phyloP scores from a whole-genome alignment of 92 coral and sea anemone genomes.

The Hydrozoanthus gracilis region DNA sequence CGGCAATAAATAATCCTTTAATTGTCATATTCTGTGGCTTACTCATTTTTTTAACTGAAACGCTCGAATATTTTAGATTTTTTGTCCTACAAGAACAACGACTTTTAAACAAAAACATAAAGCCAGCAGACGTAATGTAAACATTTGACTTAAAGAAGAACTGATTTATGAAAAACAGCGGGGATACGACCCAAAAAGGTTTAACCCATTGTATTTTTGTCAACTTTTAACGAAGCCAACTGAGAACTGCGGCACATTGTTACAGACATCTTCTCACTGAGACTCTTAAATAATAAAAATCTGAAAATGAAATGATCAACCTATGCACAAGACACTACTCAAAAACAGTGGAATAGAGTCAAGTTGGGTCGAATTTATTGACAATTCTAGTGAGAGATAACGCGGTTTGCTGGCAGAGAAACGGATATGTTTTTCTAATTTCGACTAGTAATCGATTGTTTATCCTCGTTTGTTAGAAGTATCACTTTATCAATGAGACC shows the following conservation, averaged over 20 bases:
- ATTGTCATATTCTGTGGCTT: constrained; percentile 26
- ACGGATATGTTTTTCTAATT: constrained; percentile 38
- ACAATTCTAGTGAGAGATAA: constrained; percentile 4
- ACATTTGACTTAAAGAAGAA: neutral
- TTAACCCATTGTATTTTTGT: neutral
- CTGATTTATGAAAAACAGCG: neutral
- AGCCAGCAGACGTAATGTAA: neutral
- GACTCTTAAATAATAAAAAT: neutral
- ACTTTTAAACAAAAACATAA: neutral
- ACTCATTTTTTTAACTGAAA: neutral
- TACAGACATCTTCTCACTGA: neutral
- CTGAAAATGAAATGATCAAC: neutral
- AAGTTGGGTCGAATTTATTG: neutral
- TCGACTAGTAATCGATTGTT: constrained; percentile 20
- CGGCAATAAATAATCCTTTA: constrained; percentile 36
- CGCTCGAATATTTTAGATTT: neutral
- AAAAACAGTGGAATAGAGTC: neutral
- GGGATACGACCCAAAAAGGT: neutral
- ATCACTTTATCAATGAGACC: constrained; percentile 25
- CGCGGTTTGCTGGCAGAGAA: neutral
- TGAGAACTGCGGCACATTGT: constrained; percentile 8
- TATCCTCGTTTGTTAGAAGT: constrained; percentile 9
- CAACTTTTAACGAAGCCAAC: constrained; percentile 3
- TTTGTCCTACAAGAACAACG: neutral
- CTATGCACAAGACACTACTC: neutral